Conservation (phyloP, 92 coral and sea anemone species). For the Heliopora coerulea region DNA sequence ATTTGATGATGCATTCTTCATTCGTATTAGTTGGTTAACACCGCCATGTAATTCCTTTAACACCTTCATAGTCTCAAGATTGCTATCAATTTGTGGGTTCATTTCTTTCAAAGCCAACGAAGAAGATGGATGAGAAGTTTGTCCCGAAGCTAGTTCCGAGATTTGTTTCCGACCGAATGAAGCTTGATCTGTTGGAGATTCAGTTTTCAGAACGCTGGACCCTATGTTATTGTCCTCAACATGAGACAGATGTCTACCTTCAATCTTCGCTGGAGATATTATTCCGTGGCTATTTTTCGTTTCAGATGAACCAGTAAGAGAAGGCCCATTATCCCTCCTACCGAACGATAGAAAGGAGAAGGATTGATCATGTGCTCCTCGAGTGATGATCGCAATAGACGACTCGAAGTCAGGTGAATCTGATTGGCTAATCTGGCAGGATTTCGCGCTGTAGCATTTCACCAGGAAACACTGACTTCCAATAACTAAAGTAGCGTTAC, state of each 20-base stretch:
- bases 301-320: background rate
- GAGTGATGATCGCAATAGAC: constrained; percentile 23
- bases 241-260: background rate
- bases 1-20: background rate
- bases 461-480: constrained; percentile 73
- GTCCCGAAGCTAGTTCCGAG: background rate
- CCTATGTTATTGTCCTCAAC: background rate
- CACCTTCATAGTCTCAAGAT: constrained; percentile 1
- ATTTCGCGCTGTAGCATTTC: constrained; percentile 63
- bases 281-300: background rate
- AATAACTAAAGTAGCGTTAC: constrained; percentile 71
- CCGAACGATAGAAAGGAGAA: constrained; percentile 7
- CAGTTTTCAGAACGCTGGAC: background rate
- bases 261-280: background rate
- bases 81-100: background rate
- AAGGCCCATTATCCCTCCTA: background rate
- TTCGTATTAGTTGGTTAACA: background rate
- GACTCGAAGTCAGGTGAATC: constrained; percentile 1
- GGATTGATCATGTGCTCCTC: background rate
- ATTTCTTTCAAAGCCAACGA: background rate
- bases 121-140: background rate
- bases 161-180: background rate
- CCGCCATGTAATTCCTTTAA: background rate
- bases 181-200: background rate
- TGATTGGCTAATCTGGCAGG: constrained; percentile 61